Conservation (phyloP, 1,140 invertebrate genomes). For the Macrobrachium nipponense region DNA sequence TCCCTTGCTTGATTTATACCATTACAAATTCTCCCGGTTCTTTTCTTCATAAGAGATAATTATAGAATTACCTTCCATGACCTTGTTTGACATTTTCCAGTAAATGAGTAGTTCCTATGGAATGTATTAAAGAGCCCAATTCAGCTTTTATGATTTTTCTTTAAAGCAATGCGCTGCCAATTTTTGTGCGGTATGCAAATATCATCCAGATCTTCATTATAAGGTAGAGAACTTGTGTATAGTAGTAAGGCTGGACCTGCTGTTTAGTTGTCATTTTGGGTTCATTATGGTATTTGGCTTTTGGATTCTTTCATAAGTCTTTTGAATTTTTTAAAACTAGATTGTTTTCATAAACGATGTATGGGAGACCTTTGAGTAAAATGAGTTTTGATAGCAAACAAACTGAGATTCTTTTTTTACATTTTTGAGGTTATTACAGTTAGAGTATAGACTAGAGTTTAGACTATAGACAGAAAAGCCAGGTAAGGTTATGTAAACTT, state of each 20-base stretch:
- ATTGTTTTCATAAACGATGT: not conserved
- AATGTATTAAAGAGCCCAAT: too few relatives aligned
- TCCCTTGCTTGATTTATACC: too few relatives aligned
- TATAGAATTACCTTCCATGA: too few relatives aligned
- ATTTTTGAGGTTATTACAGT: too few relatives aligned
- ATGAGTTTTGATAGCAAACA: not conserved
- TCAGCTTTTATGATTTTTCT: conserved; percentile 30
- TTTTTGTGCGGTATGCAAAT: conserved; percentile 32
- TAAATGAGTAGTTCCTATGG: too few relatives aligned
- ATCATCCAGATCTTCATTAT: conserved; percentile 39
- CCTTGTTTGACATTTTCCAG: too few relatives aligned
- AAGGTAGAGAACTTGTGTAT: conserved; percentile 45
- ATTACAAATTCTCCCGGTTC: too few relatives aligned
- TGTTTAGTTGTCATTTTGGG: not conserved
- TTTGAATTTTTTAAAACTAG: not conserved
- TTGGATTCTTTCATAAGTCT: not conserved
- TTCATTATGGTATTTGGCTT: conserved; percentile 18
- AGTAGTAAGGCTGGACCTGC: conserved; percentile 38
- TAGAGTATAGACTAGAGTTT: too few relatives aligned
- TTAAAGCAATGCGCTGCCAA: conserved; percentile 44
- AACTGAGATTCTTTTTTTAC: too few relatives aligned
- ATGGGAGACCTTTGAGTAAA: not conserved
- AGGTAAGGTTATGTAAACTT: too few relatives aligned
- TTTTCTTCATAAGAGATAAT: too few relatives aligned
- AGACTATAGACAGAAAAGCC: too few relatives aligned